These are phyloP conservation scores for Emydura subglobosa DNA, from an alignment of 2,113 vertebrate genomes.

Conservation along the genomic window DNA sequence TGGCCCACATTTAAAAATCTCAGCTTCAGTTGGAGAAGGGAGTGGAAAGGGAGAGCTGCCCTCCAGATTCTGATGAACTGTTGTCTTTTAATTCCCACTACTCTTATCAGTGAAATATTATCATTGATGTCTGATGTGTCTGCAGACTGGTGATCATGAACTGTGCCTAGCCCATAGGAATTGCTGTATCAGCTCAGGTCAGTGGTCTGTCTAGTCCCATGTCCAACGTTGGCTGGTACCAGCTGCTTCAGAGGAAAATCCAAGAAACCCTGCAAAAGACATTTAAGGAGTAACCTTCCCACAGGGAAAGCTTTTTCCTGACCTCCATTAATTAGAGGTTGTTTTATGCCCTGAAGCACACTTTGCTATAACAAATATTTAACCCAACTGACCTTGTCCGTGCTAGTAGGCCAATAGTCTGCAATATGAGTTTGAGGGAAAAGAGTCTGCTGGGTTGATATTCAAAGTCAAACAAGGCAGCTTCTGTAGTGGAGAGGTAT, in stretches of 20 bases:
- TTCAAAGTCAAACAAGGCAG: background rate
- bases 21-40: background rate
- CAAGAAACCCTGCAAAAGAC: background rate
- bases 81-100: background rate
- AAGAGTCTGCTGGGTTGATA: background rate
- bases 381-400: background rate
- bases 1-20: background rate
- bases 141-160: background rate
- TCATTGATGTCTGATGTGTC: background rate
- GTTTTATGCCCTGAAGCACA: background rate
- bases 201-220: background rate
- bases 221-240: background rate
- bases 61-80: background rate
- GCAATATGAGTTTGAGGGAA: background rate
- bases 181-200: background rate
- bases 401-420: background rate
- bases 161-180: background rate
- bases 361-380: rapidly evolving
- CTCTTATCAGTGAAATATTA: background rate
- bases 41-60: background rate
- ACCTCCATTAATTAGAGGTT: background rate
- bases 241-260: background rate
- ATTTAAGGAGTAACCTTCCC: background rate
- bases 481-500: background rate
- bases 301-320: background rate